Percentiles rank a stretch among this genome's conserved stretches.
These are phyloP conservation scores for Xestobium rufovillosum DNA, from an alignment of 2,888 invertebrate species.

Conservation along the genomic window DNA sequence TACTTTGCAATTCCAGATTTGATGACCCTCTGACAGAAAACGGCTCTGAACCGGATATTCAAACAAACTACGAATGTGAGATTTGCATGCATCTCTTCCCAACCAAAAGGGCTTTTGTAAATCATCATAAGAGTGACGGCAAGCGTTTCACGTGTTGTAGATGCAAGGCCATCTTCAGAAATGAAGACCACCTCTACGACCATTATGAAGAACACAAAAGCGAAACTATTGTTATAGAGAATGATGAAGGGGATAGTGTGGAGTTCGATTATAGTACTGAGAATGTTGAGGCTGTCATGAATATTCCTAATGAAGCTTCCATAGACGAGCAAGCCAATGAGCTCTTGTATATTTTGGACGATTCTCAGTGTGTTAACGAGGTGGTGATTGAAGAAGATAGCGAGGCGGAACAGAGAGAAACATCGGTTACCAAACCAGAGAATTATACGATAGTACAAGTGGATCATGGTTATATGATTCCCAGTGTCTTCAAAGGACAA, in stretches of 20 bases:
- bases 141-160: conserved; percentile 36
- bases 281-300: conserved; percentile 29
- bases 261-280: conserved; percentile 17
- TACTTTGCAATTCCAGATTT: too few relatives aligned
- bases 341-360: conserved; percentile 37
- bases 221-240: conserved; percentile 19
- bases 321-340: conserved; percentile 30
- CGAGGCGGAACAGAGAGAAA: conserved; percentile 14
- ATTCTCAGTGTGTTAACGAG: conserved; percentile 36
- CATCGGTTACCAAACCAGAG: conserved; percentile 15
- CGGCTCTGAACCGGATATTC: too few relatives aligned
- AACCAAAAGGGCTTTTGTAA: conserved; percentile 33
- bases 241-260: conserved; percentile 12
- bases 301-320: conserved; percentile 23
- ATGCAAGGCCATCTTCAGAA: conserved; percentile 32
- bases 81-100: conserved; percentile 36
- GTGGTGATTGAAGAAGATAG: conserved; percentile 36
- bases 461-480: conserved; percentile 40
- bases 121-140: conserved; percentile 35
- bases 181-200: conserved; percentile 32
- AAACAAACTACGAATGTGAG: conserved; percentile 36
- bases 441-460: conserved; percentile 34
- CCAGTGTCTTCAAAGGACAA: conserved; percentile 29
- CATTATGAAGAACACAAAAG: conserved; percentile 36
- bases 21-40: too few relatives aligned